Evolutionary conservation across 2,888 invertebrate genomes (phyloP), one percentile per base, ranked within the genome.

Genomic region (Coelinius sp.): DNA sequence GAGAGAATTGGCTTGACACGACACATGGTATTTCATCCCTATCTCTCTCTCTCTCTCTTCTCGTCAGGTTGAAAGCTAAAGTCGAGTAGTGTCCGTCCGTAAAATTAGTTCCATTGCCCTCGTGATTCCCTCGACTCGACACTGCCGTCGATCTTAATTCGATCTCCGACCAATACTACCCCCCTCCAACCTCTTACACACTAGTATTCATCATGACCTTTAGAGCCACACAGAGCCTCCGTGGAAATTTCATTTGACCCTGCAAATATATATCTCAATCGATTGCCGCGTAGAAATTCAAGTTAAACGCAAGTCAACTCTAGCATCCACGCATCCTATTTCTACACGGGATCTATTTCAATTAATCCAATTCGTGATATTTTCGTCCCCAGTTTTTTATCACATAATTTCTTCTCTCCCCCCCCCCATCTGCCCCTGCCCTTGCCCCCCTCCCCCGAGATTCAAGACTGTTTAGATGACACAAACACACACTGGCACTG

Each of bases 91-190:
- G 76, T 73, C 73, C 70, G 73, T 71, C 65, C 68, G 71, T 70
- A 69, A 75, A 76, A 77, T 77, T 77, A 76, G 76, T 77, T 76
- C 74, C 71, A 72, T 75, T 73, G 75, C 68, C 73, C 73, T 27
- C 46, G 67, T 69, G 71, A 76, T 76, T 75, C 73, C 73, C 76
- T 65, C 52, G 63, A 59, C 67, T 69, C 70, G 73, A 70, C 74
- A 74, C 64, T 63, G 59, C 65, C 52, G 70, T 72, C 73, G 68
- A 76, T 76, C 75, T 77, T 75, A 77, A 77, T 75, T 72, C 71
- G 67, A 76, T 74, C 73, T 73, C 68, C 72, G 63, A 52, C 59
- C 67, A 38, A 49, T 17, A 17, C 49, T 20, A 8, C n/a, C 17
- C 2, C 52, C 24, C 20, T 49, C 49, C 8, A 17, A 8, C 49